A percentile compares a stretch with the other conserved stretches of the same genome.
Conservation (phyloP, 2,888 invertebrate genomes). For the Lydus trimaculatus region DNA sequence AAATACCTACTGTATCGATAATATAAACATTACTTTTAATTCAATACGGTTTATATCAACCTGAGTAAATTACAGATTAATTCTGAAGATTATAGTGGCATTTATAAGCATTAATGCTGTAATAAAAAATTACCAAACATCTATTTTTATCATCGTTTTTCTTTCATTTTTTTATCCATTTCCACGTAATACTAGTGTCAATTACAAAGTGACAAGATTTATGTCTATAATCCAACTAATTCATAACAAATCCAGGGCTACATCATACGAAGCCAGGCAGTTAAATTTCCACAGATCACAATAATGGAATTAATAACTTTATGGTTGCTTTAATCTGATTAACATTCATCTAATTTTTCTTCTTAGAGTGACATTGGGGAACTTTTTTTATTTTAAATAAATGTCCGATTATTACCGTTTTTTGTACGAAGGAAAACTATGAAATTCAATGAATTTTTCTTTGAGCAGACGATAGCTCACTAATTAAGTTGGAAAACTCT, state of each 20-base stretch:
- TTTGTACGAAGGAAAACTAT: background rate
- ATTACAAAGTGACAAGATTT: constrained; percentile 7
- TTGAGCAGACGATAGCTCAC: background rate
- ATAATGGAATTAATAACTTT: background rate
- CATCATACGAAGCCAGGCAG: background rate
- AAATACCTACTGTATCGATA: background rate
- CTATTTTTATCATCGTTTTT: background rate
- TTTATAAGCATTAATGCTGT: background rate
- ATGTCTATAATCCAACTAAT: background rate
- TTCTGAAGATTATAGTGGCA: background rate
- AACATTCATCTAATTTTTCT: background rate
- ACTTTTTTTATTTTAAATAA: background rate
- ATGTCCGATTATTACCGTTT: background rate
- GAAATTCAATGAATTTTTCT: too few relatives aligned
- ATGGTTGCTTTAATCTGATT: constrained; percentile 4
- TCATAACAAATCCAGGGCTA: constrained; percentile 3
- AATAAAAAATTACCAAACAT: background rate
- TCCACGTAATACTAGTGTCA: background rate
- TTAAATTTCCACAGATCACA: background rate
- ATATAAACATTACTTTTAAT: background rate
- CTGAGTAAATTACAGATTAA: background rate
- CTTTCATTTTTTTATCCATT: background rate
- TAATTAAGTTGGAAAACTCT: background rate
- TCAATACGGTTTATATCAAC: background rate
- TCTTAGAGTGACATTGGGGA: background rate